Base-by-base conservation (phyloP, 1,140 invertebrate genomes). In the Caenorhabditis tropicalis region DNA sequence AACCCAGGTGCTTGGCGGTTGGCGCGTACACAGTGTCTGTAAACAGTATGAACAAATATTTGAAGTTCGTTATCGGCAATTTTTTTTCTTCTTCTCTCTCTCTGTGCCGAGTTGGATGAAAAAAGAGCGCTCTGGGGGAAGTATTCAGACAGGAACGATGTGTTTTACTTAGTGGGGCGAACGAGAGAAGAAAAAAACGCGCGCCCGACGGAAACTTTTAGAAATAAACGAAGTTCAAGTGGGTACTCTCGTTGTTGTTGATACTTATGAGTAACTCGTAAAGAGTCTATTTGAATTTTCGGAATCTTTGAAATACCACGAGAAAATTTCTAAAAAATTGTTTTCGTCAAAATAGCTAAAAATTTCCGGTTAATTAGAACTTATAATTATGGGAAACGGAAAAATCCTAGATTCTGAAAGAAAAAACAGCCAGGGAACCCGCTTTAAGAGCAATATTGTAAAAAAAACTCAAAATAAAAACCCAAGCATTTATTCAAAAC, bases 41-140 rank as follows among this genome's bases (percentile, higher is more conserved):
- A 74, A 74, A 74, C 65, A 74, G 65, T 74, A 74, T 74, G 65
- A 74, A 74, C 65, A 74, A 74, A 74, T 74, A 74, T 74, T 74
- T 43, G 36, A 46, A 43, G 65, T 74, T 74, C 65, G 65, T 43
- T 74, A 74, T 74, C 36, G 65, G 65, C 65, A 74, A 36, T 74
- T 56, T 74, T 74, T 36, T 65, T n/a, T n/a, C n/a, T n/a, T n/a
- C n/a, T n/a, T n/a, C n/a, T n/a, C n/a, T n/a, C n/a, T n/a, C n/a
- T n/a, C n/a, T n/a, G n/a, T n/a, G n/a, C 58, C 10, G 24, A 65
- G 58, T 10, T 43, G 36, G n/a, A 21, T 7, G 29, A 43, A 74
- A 74, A 27, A 74, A n/a, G n/a, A 9, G 7, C 16, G 36, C 15
- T n/a, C 19, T 5, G 19, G 6, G 15, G 65, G 29, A n/a, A 43